These are phyloP conservation scores for Caenorhabditis doughertyi DNA, from an alignment of 2,888 invertebrate genomes.

Conservation along the genomic window DNA sequence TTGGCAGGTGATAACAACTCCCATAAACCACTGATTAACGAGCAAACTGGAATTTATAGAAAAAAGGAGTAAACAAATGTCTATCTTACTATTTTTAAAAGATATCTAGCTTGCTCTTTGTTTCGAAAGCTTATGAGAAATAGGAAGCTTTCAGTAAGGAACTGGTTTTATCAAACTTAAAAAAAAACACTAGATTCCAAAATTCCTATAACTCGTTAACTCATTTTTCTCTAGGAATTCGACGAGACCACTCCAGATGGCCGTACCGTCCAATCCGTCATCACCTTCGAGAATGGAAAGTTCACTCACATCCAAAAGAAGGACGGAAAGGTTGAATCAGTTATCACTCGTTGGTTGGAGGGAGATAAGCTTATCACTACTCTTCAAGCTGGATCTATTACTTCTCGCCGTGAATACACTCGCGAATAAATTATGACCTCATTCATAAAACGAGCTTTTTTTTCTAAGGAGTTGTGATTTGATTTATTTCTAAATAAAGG, in stretches of 20 bases:
- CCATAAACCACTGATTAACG: conserved; percentile 28
- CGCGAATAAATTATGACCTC: conserved; percentile 55
- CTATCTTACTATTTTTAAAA: not conserved
- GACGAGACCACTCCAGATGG: conserved; percentile 77
- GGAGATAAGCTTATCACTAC: conserved; percentile 68
- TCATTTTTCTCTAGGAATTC: conserved; percentile 63
- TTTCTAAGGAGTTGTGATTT: not conserved
- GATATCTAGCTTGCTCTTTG: too few species aligned
- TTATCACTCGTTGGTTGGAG: conserved; percentile 71
- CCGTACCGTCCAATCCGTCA: conserved; percentile 68
- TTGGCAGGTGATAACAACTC: conserved; percentile 18
- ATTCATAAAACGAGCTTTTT: not conserved
- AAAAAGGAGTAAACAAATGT: conserved; percentile 14
- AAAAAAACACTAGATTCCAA: too few species aligned
- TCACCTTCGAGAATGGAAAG: conserved; percentile 71
- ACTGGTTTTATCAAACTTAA: too few species aligned
- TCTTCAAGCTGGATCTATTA: conserved; percentile 68
- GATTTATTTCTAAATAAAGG: not conserved
- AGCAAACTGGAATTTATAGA: not conserved
- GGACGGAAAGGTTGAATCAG: conserved; percentile 68
- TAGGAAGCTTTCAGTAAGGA: not conserved
- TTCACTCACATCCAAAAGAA: conserved; percentile 74
- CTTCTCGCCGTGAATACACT: conserved; percentile 68
- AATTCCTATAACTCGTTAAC: too few species aligned
- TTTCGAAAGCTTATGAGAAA: not conserved